phyloP scores from a whole-genome alignment of 2,888 invertebrate genomes.

The Lacanobia wlatinum region DNA sequence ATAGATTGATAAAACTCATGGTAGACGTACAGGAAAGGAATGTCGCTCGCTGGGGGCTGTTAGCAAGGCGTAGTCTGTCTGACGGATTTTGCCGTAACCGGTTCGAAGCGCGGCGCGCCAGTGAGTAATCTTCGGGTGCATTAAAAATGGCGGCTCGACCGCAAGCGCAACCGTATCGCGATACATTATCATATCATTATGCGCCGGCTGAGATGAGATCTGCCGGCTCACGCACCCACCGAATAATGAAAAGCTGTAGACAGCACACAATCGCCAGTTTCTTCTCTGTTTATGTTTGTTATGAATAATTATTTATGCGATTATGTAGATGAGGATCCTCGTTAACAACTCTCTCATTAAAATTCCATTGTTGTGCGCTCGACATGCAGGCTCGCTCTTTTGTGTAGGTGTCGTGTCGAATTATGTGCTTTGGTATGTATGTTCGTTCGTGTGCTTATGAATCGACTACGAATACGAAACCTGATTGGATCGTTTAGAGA shows the following conservation, averaged over 20 bases:
- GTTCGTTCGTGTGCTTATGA: conserved; percentile 23
- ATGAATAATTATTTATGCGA: conserved; percentile 86
- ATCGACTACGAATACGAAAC: conserved; percentile 28
- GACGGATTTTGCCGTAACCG: conserved; percentile 70
- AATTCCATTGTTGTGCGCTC: conserved; percentile 85
- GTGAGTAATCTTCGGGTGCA: conserved; percentile 72
- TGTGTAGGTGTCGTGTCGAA: conserved; percentile 78
- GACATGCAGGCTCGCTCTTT: conserved; percentile 78
- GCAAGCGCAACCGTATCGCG: conserved; percentile 70
- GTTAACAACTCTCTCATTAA: conserved; percentile 86
- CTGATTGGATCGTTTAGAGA: conserved; percentile 27
- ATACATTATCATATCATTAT: conserved; percentile 77
- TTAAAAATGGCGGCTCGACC: conserved; percentile 72
- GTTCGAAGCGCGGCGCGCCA: conserved; percentile 59
- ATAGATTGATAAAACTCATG: too few species aligned
- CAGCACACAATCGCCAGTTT: conserved; percentile 73
- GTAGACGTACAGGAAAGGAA: conserved; percentile 72
- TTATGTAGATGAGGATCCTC: conserved; percentile 86
- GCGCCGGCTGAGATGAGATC: conserved; percentile 71
- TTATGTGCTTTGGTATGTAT: conserved; percentile 63
- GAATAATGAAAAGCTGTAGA: conserved; percentile 73
- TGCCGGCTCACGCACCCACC: conserved; percentile 69
- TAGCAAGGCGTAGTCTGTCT: conserved; percentile 54
- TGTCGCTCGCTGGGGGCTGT: conserved; percentile 59
- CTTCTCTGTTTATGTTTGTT: conserved; percentile 81